Base-by-base conservation (phyloP, 37 sponge, comb jelly and placozoan genomes). In the Cliona cf. orientalis region DNA sequence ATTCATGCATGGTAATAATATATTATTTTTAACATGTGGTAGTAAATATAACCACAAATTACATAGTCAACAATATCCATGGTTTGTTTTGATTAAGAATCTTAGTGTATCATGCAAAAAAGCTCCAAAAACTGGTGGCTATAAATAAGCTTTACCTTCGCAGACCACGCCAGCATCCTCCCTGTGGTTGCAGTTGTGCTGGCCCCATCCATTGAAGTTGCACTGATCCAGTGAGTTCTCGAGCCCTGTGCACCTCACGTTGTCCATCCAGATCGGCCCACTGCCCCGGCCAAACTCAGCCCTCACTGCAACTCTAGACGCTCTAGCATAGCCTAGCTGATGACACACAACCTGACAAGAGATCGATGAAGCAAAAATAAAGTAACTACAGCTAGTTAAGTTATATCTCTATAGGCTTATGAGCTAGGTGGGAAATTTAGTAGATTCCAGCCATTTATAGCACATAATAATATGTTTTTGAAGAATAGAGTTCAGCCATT, bases 181-280 rank as follows among this genome's bases (percentile, higher is more conserved):
- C 5, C 39, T 40, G 43, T 86, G 83, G 3, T 58, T 4, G 75
- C 94, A 93, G 60, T 89, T 71, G 42, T 83, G 39, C 12, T 70
- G 57, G 9, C 90, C 94, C 94, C 94, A 93, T 25, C 87, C 94
- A 14, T 74, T 79, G 39, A 83, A 83, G 29, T 71, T 42, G 57
- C 94, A 93, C 39, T 86, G 70, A 1, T 36, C 69, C n/a, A 93
- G 43, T 6, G 39, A 42, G 6, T 61, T 62, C 69, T 93, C 94
- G 58, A 63, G 79, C n/a, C 94, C 94, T 0, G 38, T 46, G 63
- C 94, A 93, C 67, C 58, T 66, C 38, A 93, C 74, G n/a, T 93
- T 59, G 61, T 89, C 90, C 59, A 93, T 69, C 94, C 94, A 93
- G 29, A 93, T 77, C 1, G 74, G 70, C 4, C 91, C 87, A 31